A percentile compares a stretch with the other conserved stretches of the same genome.
Conservation (phyloP, 2,797 vertebrate genomes). For the Gadopsis bispinosus region DNA sequence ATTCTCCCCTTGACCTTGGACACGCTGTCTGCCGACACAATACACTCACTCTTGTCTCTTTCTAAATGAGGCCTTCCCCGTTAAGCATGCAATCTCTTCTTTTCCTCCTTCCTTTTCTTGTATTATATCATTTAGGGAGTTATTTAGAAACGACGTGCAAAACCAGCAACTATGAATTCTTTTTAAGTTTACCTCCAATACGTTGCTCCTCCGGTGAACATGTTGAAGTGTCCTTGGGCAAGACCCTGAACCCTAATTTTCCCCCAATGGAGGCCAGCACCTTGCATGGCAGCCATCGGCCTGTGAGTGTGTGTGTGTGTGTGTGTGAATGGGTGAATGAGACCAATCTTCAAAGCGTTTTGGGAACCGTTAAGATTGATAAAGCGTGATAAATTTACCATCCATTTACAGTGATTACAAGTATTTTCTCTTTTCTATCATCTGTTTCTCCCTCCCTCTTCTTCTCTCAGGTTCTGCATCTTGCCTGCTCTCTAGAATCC, state of each 20-base stretch:
- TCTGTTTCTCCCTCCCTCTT: neutral
- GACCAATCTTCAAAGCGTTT: no score
- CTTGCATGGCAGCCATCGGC: no score
- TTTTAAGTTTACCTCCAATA: neutral
- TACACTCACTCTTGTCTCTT: slow-evolving; percentile 28
- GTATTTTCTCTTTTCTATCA: neutral
- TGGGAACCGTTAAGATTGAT: no score
- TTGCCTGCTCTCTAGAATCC: slow-evolving; percentile 11
- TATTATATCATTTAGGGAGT: slow-evolving; percentile 28
- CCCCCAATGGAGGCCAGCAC: no score
- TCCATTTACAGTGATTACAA: slow-evolving; percentile 5
- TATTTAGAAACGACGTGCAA: slow-evolving; percentile 28
- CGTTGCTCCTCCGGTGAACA: neutral
- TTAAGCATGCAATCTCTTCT: slow-evolving; percentile 9
- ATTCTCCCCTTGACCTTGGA: slow-evolving; percentile 62
- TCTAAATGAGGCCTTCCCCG: slow-evolving; percentile 28
- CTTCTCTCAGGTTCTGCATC: neutral
- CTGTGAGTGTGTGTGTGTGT: no score
- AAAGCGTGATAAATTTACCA: no score
- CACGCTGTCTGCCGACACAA: slow-evolving; percentile 24
- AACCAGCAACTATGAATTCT: slow-evolving; percentile 9
- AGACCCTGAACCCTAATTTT: no score
- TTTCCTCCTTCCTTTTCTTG: slow-evolving; percentile 3
- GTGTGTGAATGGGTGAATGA: no score
- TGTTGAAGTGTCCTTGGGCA: no score